These are phyloP conservation scores for Mesocricetus auratus DNA, from an alignment of 2,113 vertebrate genomes.

Conservation along the genomic window DNA sequence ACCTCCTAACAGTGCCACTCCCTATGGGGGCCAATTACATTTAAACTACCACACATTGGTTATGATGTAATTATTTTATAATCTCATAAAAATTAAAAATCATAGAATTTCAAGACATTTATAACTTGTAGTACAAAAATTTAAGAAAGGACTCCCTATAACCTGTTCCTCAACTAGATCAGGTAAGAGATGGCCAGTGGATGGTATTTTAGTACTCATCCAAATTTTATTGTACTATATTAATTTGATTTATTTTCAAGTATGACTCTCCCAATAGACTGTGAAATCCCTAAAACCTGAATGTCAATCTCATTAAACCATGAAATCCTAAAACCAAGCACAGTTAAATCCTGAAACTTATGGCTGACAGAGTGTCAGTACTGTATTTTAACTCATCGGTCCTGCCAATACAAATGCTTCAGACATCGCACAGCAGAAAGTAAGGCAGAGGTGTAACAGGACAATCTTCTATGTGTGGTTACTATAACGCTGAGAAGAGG, in stretches of 20 bases:
- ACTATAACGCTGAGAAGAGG: background rate
- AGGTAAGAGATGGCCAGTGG: background rate
- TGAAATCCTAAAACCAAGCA: slow-evolving; percentile 17
- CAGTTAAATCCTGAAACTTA: background rate
- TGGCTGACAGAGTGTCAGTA: background rate
- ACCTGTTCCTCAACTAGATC: background rate
- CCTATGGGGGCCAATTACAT: background rate
- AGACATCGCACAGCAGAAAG: background rate
- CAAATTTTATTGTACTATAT: slow-evolving; percentile 15
- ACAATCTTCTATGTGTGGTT: background rate
- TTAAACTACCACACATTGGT: background rate
- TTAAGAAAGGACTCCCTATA: background rate
- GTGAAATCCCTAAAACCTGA: background rate
- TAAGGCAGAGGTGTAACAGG: background rate
- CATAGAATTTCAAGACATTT: background rate
- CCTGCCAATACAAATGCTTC: background rate
- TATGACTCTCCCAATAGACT: background rate
- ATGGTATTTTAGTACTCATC: background rate
- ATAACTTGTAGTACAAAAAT: background rate
- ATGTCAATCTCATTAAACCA: slow-evolving; percentile 18
- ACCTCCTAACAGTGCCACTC: background rate
- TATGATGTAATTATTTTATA: background rate
- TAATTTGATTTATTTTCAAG: slow-evolving; percentile 34
- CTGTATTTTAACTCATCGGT: background rate
- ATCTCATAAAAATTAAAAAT: background rate